Evolutionary conservation across 2,888 invertebrate genomes (phyloP).

Genomic region (Trachelus stipa): DNA sequence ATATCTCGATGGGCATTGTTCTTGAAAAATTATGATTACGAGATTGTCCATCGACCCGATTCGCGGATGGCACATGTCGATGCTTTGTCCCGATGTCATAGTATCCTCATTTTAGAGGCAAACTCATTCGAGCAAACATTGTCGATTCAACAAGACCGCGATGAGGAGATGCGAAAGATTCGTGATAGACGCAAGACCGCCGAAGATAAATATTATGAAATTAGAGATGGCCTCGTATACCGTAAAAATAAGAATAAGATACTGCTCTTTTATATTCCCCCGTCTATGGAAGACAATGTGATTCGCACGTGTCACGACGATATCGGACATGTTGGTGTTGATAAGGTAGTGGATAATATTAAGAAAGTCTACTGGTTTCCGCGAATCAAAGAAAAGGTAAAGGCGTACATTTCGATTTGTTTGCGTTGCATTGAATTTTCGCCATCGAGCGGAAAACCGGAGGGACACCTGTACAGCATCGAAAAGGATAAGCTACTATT

Average conservation of each 20-base stretch:
- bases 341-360: conserved; percentile 24
- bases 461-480: conserved; percentile 33
- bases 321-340: conserved; percentile 27
- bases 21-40: conserved; percentile 33
- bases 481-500: conserved; percentile 42
- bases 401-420: conserved; percentile 10
- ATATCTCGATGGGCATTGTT: conserved; percentile 34
- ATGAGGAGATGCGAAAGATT: conserved; percentile 26
- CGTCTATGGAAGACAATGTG: conserved; percentile 23
- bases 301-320: conserved; percentile 28
- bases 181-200: conserved; percentile 16
- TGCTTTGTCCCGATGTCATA: conserved; percentile 16
- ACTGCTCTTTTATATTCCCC: conserved; percentile 29
- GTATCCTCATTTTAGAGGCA: conserved; percentile 25
- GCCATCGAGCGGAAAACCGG: too few species aligned
- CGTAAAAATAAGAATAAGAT: conserved; percentile 24
- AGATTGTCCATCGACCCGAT: conserved; percentile 28
- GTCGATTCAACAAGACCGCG: conserved; percentile 28
- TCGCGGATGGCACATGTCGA: conserved; percentile 33
- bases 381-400: conserved; percentile 35
- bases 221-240: conserved; percentile 38
- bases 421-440: too few species aligned
- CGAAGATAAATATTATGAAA: conserved; percentile 25
- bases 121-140: conserved; percentile 31
- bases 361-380: conserved; percentile 32